Base-by-base conservation (phyloP, 1,140 invertebrate genomes). In the Drosophila kurseongensis region DNA sequence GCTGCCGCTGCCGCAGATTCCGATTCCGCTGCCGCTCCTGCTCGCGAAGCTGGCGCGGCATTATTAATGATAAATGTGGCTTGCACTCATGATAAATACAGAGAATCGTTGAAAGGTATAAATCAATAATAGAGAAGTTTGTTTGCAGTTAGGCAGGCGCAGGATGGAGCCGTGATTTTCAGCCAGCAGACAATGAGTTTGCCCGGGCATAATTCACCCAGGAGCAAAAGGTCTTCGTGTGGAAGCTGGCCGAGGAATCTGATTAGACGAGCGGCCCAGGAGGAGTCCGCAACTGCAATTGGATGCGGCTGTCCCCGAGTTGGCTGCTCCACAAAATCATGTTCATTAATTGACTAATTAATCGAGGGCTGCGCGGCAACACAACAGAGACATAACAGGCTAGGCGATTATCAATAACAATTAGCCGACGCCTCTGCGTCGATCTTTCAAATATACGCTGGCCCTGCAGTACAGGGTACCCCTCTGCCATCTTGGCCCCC, bases 21-120 rank as follows among this genome's bases (percentile, higher is more conserved):
- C 29, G 44, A 56, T 75, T 35, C 41, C 18, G 42, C 44, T 47
- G 36, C 40, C 29, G 47, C 44, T 69, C 29, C 29, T 41, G 61
- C 62, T 80, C 57, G 47, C 50, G 52, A 48, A 59, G 75, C 79
- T 61, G 52, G 48, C 69, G 81, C 79, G 69, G 83, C 84, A 89
- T 89, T 89, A 89, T 89, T 89, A 91, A 91, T 91, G 90, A 91
- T 90, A 91, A 91, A 91, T 91, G 89, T 86, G 85, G 80, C 85
- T 90, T 91, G 90, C 79, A 88, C 82, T 83, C 82, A 84, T 91
- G 90, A 91, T 91, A 91, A 91, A 91, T 91, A 91, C 83, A 90
- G 90, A 90, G 90, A 88, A 91, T 88, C 86, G 90, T 89, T 91
- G 90, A 91, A 91, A 91, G 86, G 90, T 88, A 91, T 90, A 90